A percentile compares a stretch with the other conserved stretches of the same genome.
Evolutionary conservation across 2,888 invertebrate genomes (phyloP).

Genomic region (Diloba caeruleocephala): DNA sequence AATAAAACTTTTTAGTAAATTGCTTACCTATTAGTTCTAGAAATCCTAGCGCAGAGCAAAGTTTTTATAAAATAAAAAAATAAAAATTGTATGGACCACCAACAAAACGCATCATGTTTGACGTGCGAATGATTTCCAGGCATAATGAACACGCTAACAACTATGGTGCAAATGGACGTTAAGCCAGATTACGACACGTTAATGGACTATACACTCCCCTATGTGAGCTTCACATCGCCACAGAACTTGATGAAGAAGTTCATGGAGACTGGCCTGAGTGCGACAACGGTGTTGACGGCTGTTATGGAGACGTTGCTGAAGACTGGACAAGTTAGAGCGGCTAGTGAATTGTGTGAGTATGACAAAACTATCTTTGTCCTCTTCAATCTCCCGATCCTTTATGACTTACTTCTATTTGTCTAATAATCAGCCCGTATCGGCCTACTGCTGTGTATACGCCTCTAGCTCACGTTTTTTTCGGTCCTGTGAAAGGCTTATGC

Average conservation of each 20-base stretch:
- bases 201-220: conserved; percentile 86
- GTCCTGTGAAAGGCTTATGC: too few relatives aligned
- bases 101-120: too few relatives aligned
- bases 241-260: conserved; percentile 86
- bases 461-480: too few relatives aligned
- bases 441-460: too few relatives aligned
- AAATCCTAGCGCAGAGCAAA: too few relatives aligned
- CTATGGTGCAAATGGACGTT: conserved; percentile 87
- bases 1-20: too few relatives aligned
- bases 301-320: conserved; percentile 82
- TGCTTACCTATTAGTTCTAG: too few relatives aligned
- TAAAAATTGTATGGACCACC: too few relatives aligned
- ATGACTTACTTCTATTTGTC: too few relatives aligned
- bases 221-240: conserved; percentile 84
- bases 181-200: conserved; percentile 89
- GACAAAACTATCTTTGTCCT: background rate
- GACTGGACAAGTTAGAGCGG: conserved; percentile 79
- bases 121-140: conserved; percentile 75
- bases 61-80: too few relatives aligned
- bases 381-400: too few relatives aligned
- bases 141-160: conserved; percentile 85
- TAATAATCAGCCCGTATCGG: too few relatives aligned
- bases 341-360: conserved; percentile 85
- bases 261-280: conserved; percentile 74
- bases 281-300: conserved; percentile 77